Evolutionary conservation across 2,113 vertebrate species (phyloP).

Genomic region (Martes martes): DNA sequence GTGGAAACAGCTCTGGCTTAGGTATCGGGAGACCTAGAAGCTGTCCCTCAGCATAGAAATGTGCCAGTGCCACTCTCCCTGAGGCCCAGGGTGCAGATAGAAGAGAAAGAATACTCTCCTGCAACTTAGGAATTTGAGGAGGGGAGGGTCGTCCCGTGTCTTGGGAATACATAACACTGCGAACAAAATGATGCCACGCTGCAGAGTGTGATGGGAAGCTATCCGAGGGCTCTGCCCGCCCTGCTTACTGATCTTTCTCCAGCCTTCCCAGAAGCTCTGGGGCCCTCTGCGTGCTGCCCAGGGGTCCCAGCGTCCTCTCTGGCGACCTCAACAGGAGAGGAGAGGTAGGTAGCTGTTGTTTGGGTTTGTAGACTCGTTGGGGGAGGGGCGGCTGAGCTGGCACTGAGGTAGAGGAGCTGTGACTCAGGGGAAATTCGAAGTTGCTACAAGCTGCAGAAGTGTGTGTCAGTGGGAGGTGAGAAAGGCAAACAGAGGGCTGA

Average conservation of each 20-base stretch:
- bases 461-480: conserved; percentile 65
- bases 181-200: background rate
- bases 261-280: background rate
- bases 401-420: background rate
- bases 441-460: conserved; percentile 50
- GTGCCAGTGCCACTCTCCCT: background rate
- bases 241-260: background rate
- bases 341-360: background rate
- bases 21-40: background rate
- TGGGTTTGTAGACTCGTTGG: background rate
- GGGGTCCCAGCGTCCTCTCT: background rate
- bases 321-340: background rate
- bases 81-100: background rate
- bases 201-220: background rate
- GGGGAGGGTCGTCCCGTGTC: background rate
- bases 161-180: background rate
- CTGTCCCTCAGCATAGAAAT: background rate
- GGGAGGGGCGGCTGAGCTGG: background rate
- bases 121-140: conserved; percentile 29
- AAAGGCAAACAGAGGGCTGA: conserved; percentile 67
- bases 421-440: conserved; percentile 70
- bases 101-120: background rate
- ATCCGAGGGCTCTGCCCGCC: background rate
- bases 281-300: background rate
- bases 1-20: background rate